Base-by-base conservation (phyloP, 2,113 vertebrate species). In the Hyperopisus bebe region DNA sequence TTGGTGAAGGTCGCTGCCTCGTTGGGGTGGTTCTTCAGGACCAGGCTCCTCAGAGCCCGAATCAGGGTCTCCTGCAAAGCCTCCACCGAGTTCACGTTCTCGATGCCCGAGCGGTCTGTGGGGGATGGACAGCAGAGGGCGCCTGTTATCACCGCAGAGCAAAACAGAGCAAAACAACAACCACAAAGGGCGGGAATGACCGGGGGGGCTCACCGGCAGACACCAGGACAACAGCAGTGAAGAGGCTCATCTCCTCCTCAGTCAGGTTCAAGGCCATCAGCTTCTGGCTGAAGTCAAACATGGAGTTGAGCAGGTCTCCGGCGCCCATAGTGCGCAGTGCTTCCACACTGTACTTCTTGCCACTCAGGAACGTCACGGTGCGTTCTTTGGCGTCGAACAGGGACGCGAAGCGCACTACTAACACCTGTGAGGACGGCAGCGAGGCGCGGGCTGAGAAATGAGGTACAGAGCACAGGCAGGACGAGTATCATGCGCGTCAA, bases 221-320 rank as follows among this genome's bases (percentile, higher is more conserved):
- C 13, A 99, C 98, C 86, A 99, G 96, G 35, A 99, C 98, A 91
- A 99, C 97, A 0, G 98, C 98, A 24, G 97, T 99, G 93, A 99
- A 99, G 92, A 99, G 96, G 93, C 98, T 98, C 97, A 99, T 98
- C 93, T 99, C 98, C 94, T 99, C 97, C 91, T 98, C 97, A 0
- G 96, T 97, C 47, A 99, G 98, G 48, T 97, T 95, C 86, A 99
- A 96, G 89, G 96, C 96, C 91, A 95, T 96, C 9, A 99, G 96
- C 92, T 99, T 99, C 93, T 98, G 97, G 0, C 97, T 98, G 88
- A 99, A 99, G 89, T 99, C 98, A 91, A 98, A 97, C 97, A 99
- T 98, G 17, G 98, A 98, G 94, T 97, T 98, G 51, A 99, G 97
- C 89, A 99, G 96, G 93, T 99, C 97, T 1, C 98, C 97, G 3